These are phyloP conservation scores for Fistularia tabacaria DNA, from an alignment of 2,797 vertebrate species.

Conservation along the genomic window DNA sequence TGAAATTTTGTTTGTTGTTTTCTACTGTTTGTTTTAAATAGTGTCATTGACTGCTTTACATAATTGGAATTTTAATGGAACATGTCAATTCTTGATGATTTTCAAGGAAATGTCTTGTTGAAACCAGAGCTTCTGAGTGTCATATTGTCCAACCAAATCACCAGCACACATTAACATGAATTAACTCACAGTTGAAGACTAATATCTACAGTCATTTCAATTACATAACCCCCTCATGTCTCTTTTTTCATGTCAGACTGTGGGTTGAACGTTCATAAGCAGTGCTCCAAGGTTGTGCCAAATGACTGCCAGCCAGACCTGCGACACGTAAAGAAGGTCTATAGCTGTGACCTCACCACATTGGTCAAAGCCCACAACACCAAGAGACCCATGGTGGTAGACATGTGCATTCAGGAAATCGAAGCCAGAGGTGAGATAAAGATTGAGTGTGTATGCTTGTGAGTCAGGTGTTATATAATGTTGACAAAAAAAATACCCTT, in stretches of 20 bases:
- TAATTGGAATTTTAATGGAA: no score
- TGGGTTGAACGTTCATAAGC: conserved; percentile 97
- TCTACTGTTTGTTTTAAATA: no score
- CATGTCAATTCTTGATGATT: no score
- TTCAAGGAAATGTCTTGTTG: no score
- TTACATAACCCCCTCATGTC: no score
- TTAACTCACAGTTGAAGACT: neutral
- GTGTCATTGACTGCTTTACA: no score
- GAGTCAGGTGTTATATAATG: no score
- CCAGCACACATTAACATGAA: neutral
- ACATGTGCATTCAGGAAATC: conserved; percentile 99
- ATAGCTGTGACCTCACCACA: conserved; percentile 98
- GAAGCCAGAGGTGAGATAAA: conserved; percentile 88
- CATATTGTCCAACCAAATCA: no score
- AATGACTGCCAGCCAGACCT: conserved; percentile 99
- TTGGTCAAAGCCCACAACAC: conserved; percentile 95
- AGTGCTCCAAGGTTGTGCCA: conserved; percentile 98
- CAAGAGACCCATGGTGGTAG: conserved; percentile 98
- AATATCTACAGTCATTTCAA: no score
- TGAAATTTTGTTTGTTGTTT: no score
- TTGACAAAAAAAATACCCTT: no score
- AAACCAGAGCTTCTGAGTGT: no score
- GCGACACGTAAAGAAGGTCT: conserved; percentile 98
- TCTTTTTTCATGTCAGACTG: conserved; percentile 79
- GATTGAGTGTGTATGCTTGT: rapidly evolving